Evolutionary conservation across 1,140 invertebrate genomes (phyloP), one percentile per base, ranked within the genome.

Genomic region (Zophobas morio): DNA sequence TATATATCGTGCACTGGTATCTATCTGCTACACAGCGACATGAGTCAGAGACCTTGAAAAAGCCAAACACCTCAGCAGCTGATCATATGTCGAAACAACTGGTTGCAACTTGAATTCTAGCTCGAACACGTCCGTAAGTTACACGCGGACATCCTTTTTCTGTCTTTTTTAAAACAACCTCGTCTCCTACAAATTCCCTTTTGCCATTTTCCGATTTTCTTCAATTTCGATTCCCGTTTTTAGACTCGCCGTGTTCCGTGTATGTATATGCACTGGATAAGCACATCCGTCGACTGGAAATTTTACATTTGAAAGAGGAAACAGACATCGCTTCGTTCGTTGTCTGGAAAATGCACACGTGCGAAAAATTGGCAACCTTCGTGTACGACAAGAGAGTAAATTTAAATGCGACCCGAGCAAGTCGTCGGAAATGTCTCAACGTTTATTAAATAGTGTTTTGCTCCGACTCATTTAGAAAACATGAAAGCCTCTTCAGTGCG

Each of bases 11-110:
- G 36, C n/a, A 75, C 39, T 73, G 60, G 20, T 20, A 20, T 20
- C 20, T 49, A 76, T 47, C 49, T 47, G 70, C 57, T 46, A 20
- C 20, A 20, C 20, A 37, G 76, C 57, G 51, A 57, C 40, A 42
- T 77, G 76, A 77, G 75, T 76, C 75, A 77, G 37, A 74, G 71
- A 63, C 76, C 76, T 77, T 77, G 76, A 73, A 74, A 72, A 60
- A 49, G 51, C 70, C 75, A 77, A 54, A 70, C 70, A 77, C 70
- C 70, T 56, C 53, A 77, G 71, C 76, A 77, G 76, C 76, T 77
- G 76, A 77, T 77, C 70, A 70, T 74, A 37, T 37, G n/a, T 6
- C 40, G 8, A 6, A 47, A 36, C 34, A 36, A 63, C 56, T 66
- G 34, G 37, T 66, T 5, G 37, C 60, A 40, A 40, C 60, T 51